These are phyloP conservation scores for Rhopilema esculentum DNA, from an alignment of 30 jellyfish, hydroid and myxozoan genomes.

Conservation along the genomic window DNA sequence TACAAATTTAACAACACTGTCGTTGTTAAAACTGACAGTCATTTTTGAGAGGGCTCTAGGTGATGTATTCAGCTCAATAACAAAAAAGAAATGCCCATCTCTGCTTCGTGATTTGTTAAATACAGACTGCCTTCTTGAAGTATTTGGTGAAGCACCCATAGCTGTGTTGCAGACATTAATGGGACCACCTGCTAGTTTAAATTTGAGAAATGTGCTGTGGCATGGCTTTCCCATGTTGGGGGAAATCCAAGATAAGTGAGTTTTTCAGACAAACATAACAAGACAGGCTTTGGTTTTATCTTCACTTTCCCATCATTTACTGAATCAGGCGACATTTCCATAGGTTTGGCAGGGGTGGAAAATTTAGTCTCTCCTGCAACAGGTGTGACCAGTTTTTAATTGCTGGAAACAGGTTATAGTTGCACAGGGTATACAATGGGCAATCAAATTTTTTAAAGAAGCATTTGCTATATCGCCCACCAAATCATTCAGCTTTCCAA, in stretches of 20 bases:
- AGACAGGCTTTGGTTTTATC: not conserved
- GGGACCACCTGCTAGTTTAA: slow-evolving; percentile 74
- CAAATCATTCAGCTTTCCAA: no score
- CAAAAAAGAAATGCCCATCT: slow-evolving; percentile 57
- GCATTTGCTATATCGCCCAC: no score
- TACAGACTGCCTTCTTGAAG: slow-evolving; percentile 5
- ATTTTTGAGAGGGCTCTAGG: slow-evolving; percentile 62
- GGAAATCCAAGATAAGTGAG: slow-evolving; percentile 56
- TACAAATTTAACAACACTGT: slow-evolving; percentile 15
- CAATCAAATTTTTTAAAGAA: no score
- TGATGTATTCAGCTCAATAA: slow-evolving; percentile 36
- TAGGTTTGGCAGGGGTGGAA: no score
- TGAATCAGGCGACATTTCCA: no score
- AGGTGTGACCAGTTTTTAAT: no score
- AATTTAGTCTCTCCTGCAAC: no score
- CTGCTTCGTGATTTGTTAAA: slow-evolving; percentile 47
- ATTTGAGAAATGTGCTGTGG: slow-evolving; percentile 76
- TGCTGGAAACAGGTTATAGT: no score
- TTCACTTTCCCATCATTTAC: no score
- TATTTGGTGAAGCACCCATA: slow-evolving; percentile 37
- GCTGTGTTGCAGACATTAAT: slow-evolving; percentile 35
- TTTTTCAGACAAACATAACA: no score
- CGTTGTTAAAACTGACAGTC: slow-evolving; percentile 46
- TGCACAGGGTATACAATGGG: no score
- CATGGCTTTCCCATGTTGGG: slow-evolving; percentile 88